Percentiles rank a stretch among this genome's conserved stretches.
phyloP scores from a whole-genome alignment of 2,888 invertebrate genomes.

The Zootermopsis nevadensis region DNA sequence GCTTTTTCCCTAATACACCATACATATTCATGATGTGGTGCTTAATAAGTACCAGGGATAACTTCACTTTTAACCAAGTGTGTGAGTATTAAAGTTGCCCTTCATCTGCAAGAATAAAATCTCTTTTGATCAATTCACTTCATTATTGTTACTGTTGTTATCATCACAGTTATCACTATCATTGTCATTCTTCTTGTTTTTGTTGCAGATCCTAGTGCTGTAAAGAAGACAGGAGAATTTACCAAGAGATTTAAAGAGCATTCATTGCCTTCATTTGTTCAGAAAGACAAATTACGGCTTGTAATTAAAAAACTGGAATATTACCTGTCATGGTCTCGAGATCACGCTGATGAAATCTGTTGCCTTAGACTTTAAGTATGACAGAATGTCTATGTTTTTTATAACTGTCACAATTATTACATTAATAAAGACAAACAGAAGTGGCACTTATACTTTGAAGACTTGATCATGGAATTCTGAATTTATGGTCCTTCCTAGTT shows the following conservation, averaged over 20 bases:
- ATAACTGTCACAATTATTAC: too few relatives aligned
- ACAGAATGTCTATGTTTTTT: neutral
- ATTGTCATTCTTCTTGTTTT: neutral
- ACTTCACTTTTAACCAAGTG: neutral
- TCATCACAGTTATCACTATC: neutral
- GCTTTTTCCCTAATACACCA: neutral
- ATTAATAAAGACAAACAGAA: too few relatives aligned
- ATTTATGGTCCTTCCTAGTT: too few relatives aligned
- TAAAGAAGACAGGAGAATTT: neutral
- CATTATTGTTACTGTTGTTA: neutral
- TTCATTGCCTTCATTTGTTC: neutral
- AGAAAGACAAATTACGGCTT: conserved; percentile 14
- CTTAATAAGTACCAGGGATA: neutral
- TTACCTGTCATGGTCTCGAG: conserved; percentile 34
- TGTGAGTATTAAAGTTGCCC: neutral
- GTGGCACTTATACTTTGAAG: too few relatives aligned
- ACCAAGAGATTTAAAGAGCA: conserved; percentile 27
- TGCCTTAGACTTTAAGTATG: neutral
- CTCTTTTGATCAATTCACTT: neutral
- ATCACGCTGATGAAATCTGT: neutral
- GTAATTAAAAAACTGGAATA: conserved; percentile 29
- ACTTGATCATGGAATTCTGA: too few relatives aligned
- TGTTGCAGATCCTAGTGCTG: neutral
- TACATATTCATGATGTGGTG: neutral
- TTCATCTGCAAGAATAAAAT: neutral